phyloP scores from a whole-genome alignment of 1,140 invertebrate genomes.

The Zaprionus lachaisei region DNA sequence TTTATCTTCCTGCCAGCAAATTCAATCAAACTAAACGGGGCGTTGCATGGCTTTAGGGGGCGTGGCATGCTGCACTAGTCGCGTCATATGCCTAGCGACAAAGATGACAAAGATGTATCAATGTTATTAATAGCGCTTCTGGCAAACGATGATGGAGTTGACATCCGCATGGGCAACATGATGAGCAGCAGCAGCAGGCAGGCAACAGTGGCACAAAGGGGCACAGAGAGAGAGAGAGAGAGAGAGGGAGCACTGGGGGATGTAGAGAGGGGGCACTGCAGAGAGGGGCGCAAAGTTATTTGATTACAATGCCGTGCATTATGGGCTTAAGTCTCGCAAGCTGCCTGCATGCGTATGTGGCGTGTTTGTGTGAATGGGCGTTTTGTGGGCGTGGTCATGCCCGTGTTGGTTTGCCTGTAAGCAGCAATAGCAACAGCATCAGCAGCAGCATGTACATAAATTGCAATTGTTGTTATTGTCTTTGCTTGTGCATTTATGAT shows the following conservation, averaged over 20 bases:
- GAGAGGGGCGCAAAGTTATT: slow-evolving; percentile 38
- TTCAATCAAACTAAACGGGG: slow-evolving; percentile 49
- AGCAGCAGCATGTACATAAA: slow-evolving; percentile 34
- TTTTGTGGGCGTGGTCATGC: slow-evolving; percentile 5
- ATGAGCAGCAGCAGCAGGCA: background rate
- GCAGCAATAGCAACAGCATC: background rate
- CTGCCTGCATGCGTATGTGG: background rate
- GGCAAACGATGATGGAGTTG: slow-evolving; percentile 54
- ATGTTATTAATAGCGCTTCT: slow-evolving; percentile 62
- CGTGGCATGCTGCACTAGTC: slow-evolving; percentile 22
- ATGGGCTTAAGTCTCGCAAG: slow-evolving; percentile 8
- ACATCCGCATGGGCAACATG: slow-evolving; percentile 11
- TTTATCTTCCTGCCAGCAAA: slow-evolving; percentile 10
- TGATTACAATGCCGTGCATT: slow-evolving; percentile 62
- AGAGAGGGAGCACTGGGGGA: too few species aligned
- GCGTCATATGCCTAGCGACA: slow-evolving; percentile 33
- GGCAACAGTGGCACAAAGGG: background rate
- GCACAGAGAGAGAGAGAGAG: background rate
- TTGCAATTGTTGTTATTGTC: slow-evolving; percentile 42
- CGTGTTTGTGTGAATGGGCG: background rate
- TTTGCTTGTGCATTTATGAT: slow-evolving; percentile 49
- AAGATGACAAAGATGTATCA: slow-evolving; percentile 59
- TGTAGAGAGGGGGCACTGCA: too few species aligned
- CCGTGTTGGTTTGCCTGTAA: background rate
- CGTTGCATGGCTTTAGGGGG: slow-evolving; percentile 2